Base-by-base conservation (phyloP, 2,797 vertebrate species). In the Sebastes hopkinsi region DNA sequence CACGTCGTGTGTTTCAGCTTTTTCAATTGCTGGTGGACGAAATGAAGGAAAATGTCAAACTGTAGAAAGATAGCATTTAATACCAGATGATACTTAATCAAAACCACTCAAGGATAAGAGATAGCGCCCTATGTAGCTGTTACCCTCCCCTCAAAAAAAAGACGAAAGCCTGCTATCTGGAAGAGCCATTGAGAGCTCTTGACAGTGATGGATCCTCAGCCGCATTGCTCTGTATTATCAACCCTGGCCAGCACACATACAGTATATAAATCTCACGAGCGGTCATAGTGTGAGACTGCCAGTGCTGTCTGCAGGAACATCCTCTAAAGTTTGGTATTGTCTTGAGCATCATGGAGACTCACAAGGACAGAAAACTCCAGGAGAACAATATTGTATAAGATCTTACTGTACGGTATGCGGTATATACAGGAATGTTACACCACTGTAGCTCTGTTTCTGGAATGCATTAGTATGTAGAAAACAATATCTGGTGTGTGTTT, bases 181-280 rank as follows among this genome's bases (percentile, higher is more conserved):
- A 87, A 86, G 91, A 81, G 75, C 83, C 72, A 92, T 87, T 92
- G 83, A 90, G 81, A 80, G 83, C 71, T 77, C 75, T 88, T 91
- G 94, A 94, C 95, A 96, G 86, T 95, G 95, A 96, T 95, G 93
- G 95, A 95, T 96, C 88, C 79, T 94, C 88, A 91, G 89, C 90
- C 76, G 66, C 85, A 67, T 80, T 83, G 62, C 89, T 92, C 86
- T 92, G 90, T 91, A 94, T 96, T 96, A 95, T 94, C 92, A 93
- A 87, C 77, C 74, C 67, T 92, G 93, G 92, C 92, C 87, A 92
- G 86, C 89, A 88, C 83, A 88, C 86, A 85, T 82, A 84, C 80
- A 88, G 87, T 90, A 67, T 85, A 92, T 92, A 89, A 92, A 91
- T 94, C 90, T 90, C 84, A 61, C 3, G 46, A 84, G 80, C 58